Base-by-base conservation (phyloP, 2,888 invertebrate species). In the Cephonodes hylas region DNA sequence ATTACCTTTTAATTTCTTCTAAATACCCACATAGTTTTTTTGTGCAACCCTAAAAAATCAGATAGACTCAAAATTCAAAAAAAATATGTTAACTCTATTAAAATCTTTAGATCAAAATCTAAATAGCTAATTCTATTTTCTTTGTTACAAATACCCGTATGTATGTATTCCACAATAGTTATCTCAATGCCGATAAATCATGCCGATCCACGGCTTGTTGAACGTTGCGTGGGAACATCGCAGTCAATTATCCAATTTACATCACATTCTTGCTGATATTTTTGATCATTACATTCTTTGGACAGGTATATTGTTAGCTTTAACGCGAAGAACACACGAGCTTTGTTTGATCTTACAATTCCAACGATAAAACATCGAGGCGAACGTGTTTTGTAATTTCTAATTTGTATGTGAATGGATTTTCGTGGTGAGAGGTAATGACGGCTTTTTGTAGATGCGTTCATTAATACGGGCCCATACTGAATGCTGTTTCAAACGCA, bases 191-290 rank as follows among this genome's bases (percentile, higher is more conserved):
- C 48, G 31, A 60, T 60, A 61, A 58, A 44, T 61, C 58, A 46
- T 46, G 58, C 15, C 25, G 22, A 45, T 45, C 38, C 58, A 58
- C 53, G 65, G 63, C 61, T 38, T 58, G 45, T 34, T 62, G 68
- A 67, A 64, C 67, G 64, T 66, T 66, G 75, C 81, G 83, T 83
- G 81, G 79, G 85, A 84, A 82, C 68, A 66, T 73, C 68, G 65
- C 61, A 66, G 71, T 69, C 82, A 80, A 85, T 88, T 88, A 88
- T 87, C 84, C 84, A 85, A 84, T 86, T 88, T 86, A 78, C 79
- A 79, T 78, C 72, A 72, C 70, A 61, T 64, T 68, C 66, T 67
- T 66, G 66, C 66, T 72, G 70, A 73, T 74, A 74, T 78, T 77
- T 80, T 77, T 77, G 73, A 75, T 75, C 76, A 76, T 74, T 70